phyloP scores from a whole-genome alignment of 2,113 vertebrate species.

The Syngnathus floridae region DNA sequence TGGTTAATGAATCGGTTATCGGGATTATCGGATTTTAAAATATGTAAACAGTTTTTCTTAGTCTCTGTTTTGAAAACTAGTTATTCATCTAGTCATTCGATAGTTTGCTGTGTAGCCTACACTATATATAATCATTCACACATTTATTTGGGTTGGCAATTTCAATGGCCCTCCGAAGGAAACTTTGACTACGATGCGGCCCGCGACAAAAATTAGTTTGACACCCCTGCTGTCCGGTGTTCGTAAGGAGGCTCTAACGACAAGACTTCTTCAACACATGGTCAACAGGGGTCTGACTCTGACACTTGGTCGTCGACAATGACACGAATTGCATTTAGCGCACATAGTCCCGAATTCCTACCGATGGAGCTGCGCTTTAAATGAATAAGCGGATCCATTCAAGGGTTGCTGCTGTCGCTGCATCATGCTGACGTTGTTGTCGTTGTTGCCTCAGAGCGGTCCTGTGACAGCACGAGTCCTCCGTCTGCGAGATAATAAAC shows the following conservation, averaged over 20 bases:
- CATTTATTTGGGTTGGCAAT: too few relatives aligned
- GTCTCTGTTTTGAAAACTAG: too few relatives aligned
- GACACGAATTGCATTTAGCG: not conserved
- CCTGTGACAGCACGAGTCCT: slow-evolving; percentile 41
- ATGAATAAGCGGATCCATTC: not conserved
- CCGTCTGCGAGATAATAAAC: slow-evolving; percentile 26
- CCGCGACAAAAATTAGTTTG: too few relatives aligned
- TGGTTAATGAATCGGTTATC: too few relatives aligned
- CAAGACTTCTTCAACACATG: not conserved
- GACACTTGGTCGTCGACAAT: slow-evolving; percentile 8
- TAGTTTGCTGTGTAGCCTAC: too few relatives aligned
- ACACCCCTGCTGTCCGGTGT: not conserved
- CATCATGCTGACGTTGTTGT: slow-evolving; percentile 4
- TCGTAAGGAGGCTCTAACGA: not conserved
- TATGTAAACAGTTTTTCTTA: too few relatives aligned
- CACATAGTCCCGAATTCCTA: slow-evolving; percentile 15
- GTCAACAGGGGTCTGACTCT: not conserved
- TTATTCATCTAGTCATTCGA: too few relatives aligned
- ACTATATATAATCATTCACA: too few relatives aligned
- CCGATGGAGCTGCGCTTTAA: not conserved
- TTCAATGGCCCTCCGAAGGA: too few relatives aligned
- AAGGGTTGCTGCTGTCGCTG: slow-evolving; percentile 12
- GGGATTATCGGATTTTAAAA: too few relatives aligned
- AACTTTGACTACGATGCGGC: too few relatives aligned
- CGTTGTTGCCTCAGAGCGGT: slow-evolving; percentile 18